Evolutionary conservation across 1,140 invertebrate species (phyloP).

Genomic region (Bicyclus anynana): DNA sequence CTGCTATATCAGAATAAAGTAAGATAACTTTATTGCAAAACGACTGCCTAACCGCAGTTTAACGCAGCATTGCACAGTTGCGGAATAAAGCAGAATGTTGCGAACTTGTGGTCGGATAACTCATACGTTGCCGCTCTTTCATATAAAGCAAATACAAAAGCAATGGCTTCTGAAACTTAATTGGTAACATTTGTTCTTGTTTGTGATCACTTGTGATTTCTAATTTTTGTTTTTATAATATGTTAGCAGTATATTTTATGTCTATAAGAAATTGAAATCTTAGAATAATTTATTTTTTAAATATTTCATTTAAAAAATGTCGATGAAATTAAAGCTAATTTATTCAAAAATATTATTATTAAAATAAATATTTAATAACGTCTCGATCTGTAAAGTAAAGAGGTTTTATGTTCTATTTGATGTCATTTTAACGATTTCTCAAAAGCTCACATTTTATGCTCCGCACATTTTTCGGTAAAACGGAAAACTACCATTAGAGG

Average conservation of each 20-base stretch:
- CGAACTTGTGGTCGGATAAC: not conserved
- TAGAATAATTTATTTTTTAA: not conserved
- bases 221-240: not conserved
- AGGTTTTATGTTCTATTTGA: not conserved
- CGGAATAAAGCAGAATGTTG: conserved; percentile 1
- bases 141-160: not conserved
- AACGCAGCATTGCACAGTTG: not conserved
- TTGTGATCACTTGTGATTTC: not conserved
- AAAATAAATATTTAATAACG: too few relatives aligned
- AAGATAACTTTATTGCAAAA: not conserved
- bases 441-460: not conserved
- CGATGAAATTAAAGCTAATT: too few relatives aligned
- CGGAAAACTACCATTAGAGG: conserved; percentile 6
- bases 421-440: not conserved
- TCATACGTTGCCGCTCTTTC: not conserved
- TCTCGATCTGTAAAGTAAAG: not conserved
- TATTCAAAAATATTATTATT: too few relatives aligned
- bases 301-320: too few relatives aligned
- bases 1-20: not conserved
- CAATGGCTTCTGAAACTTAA: not conserved
- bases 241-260: not conserved
- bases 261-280: too few relatives aligned
- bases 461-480: not conserved
- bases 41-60: not conserved
- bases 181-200: not conserved